These are phyloP conservation scores for Melieria omissa DNA, from an alignment of 2,888 invertebrate species.

Conservation along the genomic window DNA sequence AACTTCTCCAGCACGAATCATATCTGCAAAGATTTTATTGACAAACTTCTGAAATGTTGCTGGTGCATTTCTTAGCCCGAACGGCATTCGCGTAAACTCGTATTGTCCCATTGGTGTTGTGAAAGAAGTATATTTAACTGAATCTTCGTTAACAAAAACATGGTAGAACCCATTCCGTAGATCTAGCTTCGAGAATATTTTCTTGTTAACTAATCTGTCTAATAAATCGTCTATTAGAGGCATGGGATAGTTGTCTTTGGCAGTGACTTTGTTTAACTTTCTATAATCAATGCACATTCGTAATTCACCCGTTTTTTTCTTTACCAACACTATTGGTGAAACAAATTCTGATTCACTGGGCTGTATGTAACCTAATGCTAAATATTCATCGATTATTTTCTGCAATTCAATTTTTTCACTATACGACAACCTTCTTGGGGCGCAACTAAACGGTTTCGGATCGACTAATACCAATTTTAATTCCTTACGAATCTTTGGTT, in stretches of 20 bases:
- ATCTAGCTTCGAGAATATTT: constrained; percentile 13
- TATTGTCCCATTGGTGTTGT: constrained; percentile 6
- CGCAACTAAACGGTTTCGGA: constrained; percentile 25
- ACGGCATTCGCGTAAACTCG: constrained; percentile 10
- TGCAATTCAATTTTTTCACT: constrained; percentile 23
- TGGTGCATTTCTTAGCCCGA: constrained; percentile 9
- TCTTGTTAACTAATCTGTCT: constrained; percentile 7
- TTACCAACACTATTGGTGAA: constrained; percentile 33
- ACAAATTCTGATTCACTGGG: constrained; percentile 27
- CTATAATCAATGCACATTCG: constrained; percentile 23
- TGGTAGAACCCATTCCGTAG: constrained; percentile 7
- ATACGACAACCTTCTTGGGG: constrained; percentile 28
- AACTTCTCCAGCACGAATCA: constrained; percentile 7
- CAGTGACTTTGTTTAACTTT: constrained; percentile 10
- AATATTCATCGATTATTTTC: constrained; percentile 24
- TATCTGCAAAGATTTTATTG: constrained; percentile 4
- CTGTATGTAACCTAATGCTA: constrained; percentile 22
- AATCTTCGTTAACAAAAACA: constrained; percentile 7
- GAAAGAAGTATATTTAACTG: constrained; percentile 10
- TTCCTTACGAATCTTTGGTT: constrained; percentile 3
- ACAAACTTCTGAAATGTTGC: constrained; percentile 4
- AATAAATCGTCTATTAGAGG: constrained; percentile 19
- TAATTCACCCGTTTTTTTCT: neutral
- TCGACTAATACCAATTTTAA: constrained; percentile 24
- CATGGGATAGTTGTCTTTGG: constrained; percentile 15